Evolutionary conservation across 2,888 invertebrate species (phyloP).

Genomic region (Andrena fulva): DNA sequence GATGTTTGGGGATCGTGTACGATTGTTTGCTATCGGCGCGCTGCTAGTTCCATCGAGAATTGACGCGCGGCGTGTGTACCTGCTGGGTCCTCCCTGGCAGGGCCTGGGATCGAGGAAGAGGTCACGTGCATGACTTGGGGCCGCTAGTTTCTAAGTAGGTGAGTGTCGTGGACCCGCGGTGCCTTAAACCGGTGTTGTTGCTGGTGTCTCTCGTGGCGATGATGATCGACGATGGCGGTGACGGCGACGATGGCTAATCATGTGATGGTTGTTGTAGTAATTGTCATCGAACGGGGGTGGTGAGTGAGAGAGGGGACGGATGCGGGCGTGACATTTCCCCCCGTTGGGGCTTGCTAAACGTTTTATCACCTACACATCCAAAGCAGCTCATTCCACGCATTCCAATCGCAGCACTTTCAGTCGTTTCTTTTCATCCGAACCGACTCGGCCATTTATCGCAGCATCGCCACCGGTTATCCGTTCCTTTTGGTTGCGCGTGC

Average conservation of each 20-base stretch:
- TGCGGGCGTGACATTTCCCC: constrained; percentile 74
- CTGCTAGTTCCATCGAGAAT: constrained; percentile 41
- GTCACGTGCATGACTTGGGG: constrained; percentile 64
- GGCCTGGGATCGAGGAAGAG: constrained; percentile 71
- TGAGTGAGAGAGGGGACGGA: constrained; percentile 71
- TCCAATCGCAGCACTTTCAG: constrained; percentile 78
- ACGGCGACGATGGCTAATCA: constrained; percentile 45
- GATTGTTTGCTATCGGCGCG: constrained; percentile 30
- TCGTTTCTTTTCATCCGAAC: constrained; percentile 11
- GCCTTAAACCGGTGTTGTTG: constrained; percentile 59
- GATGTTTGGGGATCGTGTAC: constrained; percentile 8
- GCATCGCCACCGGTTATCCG: constrained; percentile 1
- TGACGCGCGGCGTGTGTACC: constrained; percentile 78
- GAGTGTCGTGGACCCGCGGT: constrained; percentile 66
- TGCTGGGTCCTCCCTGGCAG: constrained; percentile 79
- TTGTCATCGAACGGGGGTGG: constrained; percentile 67
- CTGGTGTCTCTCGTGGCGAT: constrained; percentile 32
- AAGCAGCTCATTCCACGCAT: constrained; percentile 84
- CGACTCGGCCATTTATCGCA: constrained; percentile 4
- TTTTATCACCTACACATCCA: constrained; percentile 86
- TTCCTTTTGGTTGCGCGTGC: background rate
- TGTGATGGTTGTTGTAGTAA: constrained; percentile 57
- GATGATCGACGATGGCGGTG: constrained; percentile 51
- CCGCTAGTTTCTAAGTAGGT: constrained; percentile 54
- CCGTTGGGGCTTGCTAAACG: constrained; percentile 84